Base-by-base conservation (phyloP, 2,888 invertebrate genomes). In the Siphlonurus alternatus region DNA sequence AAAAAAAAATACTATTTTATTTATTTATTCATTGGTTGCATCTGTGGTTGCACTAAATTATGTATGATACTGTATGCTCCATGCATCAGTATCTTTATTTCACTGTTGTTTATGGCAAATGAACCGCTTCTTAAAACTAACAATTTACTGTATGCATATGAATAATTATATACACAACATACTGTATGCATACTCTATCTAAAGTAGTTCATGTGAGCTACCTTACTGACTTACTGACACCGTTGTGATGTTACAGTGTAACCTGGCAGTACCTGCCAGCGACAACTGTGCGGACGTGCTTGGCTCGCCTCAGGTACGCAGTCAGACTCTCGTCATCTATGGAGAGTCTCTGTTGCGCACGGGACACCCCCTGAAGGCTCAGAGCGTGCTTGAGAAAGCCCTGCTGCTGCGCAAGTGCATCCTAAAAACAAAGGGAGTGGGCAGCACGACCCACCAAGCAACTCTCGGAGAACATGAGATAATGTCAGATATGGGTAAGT, bases 291-390 rank as follows among this genome's bases (percentile, higher is more conserved):
- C 80, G 53, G 85, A 86, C 66, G 71, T 81, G 60, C 72, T 84
- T 20, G 77, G 83, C 19, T 77, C 81, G 62, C 79, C 82, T 67
- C 86, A 86, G 71, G 86, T 87, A 71, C 85, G 87, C 71, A 20
- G 19, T n/a, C 56, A 56, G n/a, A 79, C 85, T 23, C 78, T 83
- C 63, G 79, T 85, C 2, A 86, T 83, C 70, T 83, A 85, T 71
- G 89, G 84, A 2, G 86, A 88, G 73, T 81, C 89, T 1, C 78
- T 86, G 61, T 87, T 80, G 72, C 77, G 85, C 62, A 76, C 82
- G 51, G 80, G 82, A 53, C 84, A 88, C 66, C 87, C 82, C 74
- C 77, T 81, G 7, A 81, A 82, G 71, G 88, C 90, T 0, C 86
- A 87, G 73, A 81, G 81, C 61, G 78, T 83, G 24, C 87, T 83